phyloP scores from a whole-genome alignment of 2,797 vertebrate genomes.

The Rallus crepitans region DNA sequence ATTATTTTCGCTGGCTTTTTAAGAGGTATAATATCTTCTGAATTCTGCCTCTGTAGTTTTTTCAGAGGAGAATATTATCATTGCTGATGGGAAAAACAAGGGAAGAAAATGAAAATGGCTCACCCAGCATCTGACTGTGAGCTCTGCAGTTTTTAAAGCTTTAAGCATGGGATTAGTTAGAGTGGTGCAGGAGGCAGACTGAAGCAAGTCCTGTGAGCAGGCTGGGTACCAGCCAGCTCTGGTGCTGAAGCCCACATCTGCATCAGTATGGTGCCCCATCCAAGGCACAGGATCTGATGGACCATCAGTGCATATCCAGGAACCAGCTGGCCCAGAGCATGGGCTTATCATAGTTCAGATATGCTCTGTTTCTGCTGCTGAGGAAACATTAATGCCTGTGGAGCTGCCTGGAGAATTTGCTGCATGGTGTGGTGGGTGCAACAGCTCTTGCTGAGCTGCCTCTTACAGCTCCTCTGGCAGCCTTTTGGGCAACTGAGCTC shows the following conservation, averaged over 20 bases:
- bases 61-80: neutral
- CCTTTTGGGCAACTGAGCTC: neutral
- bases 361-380: too few relatives aligned
- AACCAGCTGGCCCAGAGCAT: neutral
- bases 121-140: neutral
- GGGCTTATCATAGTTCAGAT: too few relatives aligned
- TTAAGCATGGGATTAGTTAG: neutral
- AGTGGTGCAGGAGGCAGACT: neutral
- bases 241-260: neutral
- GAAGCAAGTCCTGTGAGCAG: accelerated
- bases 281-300: neutral
- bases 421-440: accelerated
- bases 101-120: neutral
- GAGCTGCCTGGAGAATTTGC: neutral
- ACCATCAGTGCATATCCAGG: neutral
- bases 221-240: neutral
- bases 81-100: neutral
- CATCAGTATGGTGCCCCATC: neutral
- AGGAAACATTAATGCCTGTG: neutral
- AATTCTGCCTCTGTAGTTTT: neutral
- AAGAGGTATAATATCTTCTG: neutral
- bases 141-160: neutral
- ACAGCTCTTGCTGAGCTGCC: neutral
- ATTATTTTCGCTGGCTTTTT: neutral
- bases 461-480: neutral